Evolutionary conservation across 1,140 invertebrate species (phyloP).

Genomic region (Euborellia annulipes): DNA sequence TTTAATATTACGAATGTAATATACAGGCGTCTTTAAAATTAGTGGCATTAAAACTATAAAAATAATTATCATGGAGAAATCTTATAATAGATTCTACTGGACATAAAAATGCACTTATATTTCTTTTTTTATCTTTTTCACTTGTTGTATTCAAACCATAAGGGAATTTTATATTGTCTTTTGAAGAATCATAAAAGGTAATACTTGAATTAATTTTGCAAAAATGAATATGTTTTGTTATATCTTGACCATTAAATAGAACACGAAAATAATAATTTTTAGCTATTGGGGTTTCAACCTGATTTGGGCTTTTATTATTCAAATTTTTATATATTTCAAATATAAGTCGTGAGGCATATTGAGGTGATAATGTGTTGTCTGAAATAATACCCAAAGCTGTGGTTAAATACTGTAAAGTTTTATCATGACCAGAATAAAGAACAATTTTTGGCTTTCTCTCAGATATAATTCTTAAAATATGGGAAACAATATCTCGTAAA

Average conservation of each 20-base stretch:
- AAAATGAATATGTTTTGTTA: conserved; percentile 65
- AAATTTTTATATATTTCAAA: conserved; percentile 63
- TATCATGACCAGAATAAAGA: conserved; percentile 82
- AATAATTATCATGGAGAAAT: conserved; percentile 73
- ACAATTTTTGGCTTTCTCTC: conserved; percentile 63
- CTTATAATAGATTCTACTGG: conserved; percentile 70
- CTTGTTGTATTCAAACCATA: neutral
- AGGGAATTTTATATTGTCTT: no score
- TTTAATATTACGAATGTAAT: no score
- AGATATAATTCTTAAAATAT: conserved; percentile 61
- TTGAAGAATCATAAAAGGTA: neutral
- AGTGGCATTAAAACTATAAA: conserved; percentile 56
- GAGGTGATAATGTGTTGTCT: conserved; percentile 39
- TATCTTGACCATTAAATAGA: conserved; percentile 71
- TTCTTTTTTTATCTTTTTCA: conserved; percentile 20
- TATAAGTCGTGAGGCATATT: conserved; percentile 69
- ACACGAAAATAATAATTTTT: conserved; percentile 65
- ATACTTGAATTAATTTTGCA: conserved; percentile 37
- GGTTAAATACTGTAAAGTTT: conserved; percentile 67
- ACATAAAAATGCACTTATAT: conserved; percentile 42
- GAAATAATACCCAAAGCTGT: conserved; percentile 53
- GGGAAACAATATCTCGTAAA: conserved; percentile 56
- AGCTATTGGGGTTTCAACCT: conserved; percentile 23
- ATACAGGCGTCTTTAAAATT: conserved; percentile 71
- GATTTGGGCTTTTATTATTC: conserved; percentile 23